Conservation (phyloP, 2,888 invertebrate genomes). For the Cephonodes hylas region DNA sequence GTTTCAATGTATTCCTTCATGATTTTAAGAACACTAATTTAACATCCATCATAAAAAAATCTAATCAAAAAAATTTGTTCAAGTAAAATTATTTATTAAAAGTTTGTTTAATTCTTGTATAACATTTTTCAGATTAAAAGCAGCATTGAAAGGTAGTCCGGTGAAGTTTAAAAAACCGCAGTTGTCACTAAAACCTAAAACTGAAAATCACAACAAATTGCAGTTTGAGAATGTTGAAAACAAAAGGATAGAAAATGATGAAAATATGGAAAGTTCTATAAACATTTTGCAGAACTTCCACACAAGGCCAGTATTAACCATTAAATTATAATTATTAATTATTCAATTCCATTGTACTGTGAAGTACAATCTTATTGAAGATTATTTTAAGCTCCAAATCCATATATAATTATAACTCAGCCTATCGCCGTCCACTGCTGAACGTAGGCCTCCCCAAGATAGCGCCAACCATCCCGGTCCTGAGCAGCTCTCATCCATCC, state of each 20-base stretch:
- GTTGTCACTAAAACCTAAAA: conserved; percentile 41
- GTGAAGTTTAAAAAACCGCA: conserved; percentile 50
- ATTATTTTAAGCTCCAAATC: no score
- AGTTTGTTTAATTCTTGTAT: not conserved
- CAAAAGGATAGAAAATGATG: conserved; percentile 17
- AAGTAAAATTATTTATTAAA: no score
- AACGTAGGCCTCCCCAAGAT: no score
- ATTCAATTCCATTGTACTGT: no score
- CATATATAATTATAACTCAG: no score
- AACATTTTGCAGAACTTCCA: conserved; percentile 46
- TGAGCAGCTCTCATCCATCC: no score
- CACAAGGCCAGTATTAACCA: conserved; percentile 37
- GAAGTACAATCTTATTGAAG: no score
- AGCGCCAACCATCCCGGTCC: no score
- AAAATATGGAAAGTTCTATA: conserved; percentile 47
- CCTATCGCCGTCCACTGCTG: no score
- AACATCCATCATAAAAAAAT: no score
- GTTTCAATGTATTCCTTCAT: not conserved
- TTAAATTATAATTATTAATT: not conserved
- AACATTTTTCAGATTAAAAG: conserved; percentile 42
- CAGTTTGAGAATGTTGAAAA: conserved; percentile 9
- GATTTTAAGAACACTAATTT: no score
- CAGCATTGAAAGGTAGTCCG: conserved; percentile 40
- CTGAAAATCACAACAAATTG: conserved; percentile 25
- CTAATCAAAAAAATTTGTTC: no score